phyloP scores from a whole-genome alignment of 2,797 vertebrate species.

The Acridotheres tristis region DNA sequence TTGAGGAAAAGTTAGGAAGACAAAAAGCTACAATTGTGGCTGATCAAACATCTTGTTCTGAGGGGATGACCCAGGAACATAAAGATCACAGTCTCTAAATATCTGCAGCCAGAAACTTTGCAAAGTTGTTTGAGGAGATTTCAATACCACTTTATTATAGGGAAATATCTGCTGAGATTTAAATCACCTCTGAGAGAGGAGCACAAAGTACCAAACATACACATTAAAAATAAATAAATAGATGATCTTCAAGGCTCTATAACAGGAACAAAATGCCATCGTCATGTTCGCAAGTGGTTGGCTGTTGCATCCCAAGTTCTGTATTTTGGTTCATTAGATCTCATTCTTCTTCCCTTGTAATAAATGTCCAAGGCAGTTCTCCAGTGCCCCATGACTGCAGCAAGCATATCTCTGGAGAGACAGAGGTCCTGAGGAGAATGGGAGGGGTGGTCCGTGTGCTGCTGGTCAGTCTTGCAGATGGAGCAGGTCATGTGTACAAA shows the following conservation, averaged over 20 bases:
- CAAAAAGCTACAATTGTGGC: neutral
- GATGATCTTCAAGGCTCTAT: neutral
- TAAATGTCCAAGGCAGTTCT: neutral
- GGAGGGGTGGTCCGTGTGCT: neutral
- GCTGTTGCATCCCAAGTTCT: neutral
- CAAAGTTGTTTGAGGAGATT: neutral
- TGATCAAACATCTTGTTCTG: neutral
- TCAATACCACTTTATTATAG: neutral
- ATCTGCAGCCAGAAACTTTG: neutral
- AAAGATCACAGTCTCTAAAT: neutral
- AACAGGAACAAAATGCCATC: neutral
- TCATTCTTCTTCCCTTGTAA: neutral
- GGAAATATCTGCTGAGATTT: neutral
- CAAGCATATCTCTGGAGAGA: neutral
- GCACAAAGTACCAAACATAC: neutral
- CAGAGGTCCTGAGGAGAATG: accelerated
- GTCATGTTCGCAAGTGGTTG: neutral
- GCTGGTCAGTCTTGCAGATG: neutral
- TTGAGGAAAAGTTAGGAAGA: neutral
- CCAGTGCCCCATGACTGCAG: neutral
- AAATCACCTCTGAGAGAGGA: neutral
- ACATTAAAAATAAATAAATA: neutral
- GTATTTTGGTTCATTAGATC: neutral
- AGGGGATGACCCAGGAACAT: neutral
- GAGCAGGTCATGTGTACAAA: neutral